Evolutionary conservation across 2,888 invertebrate species (phyloP).

Genomic region (Microctonus brassicae): DNA sequence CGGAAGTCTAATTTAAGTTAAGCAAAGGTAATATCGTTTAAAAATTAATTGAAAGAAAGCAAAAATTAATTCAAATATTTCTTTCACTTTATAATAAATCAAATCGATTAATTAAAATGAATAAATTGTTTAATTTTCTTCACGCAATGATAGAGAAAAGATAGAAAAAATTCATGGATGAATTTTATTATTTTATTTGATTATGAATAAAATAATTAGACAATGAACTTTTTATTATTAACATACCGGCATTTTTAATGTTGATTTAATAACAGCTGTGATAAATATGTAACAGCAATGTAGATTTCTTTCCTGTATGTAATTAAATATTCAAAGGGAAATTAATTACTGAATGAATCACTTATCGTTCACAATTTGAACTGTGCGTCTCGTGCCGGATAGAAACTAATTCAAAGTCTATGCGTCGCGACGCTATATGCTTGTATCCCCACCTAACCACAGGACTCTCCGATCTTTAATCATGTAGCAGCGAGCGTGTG

Average conservation of each 20-base stretch:
- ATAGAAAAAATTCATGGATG: too few relatives aligned
- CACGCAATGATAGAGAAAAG: too few relatives aligned
- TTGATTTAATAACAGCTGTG: conserved; percentile 37
- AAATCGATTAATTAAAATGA: too few relatives aligned
- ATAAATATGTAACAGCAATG: background rate
- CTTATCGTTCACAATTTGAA: conserved; percentile 53
- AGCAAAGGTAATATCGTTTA: conserved; percentile 13
- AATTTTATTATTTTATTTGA: too few relatives aligned
- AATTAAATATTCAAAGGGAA: background rate
- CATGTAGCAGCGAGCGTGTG: conserved; percentile 40
- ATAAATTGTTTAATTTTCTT: too few relatives aligned
- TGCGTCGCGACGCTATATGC: conserved; percentile 73
- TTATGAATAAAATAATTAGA: background rate
- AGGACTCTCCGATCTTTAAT: conserved; percentile 52
- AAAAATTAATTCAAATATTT: background rate
- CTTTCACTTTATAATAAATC: too few relatives aligned
- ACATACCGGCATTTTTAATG: conserved; percentile 65
- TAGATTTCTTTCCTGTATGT: background rate
- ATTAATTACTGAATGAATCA: conserved; percentile 20
- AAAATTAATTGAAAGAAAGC: background rate
- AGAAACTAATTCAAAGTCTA: conserved; percentile 63
- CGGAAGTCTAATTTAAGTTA: conserved; percentile 36
- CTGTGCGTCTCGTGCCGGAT: conserved; percentile 57
- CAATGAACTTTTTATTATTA: background rate
- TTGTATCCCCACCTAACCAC: conserved; percentile 66